Conservation (phyloP, 2,888 invertebrate species). For the Eurytoma adleriae region DNA sequence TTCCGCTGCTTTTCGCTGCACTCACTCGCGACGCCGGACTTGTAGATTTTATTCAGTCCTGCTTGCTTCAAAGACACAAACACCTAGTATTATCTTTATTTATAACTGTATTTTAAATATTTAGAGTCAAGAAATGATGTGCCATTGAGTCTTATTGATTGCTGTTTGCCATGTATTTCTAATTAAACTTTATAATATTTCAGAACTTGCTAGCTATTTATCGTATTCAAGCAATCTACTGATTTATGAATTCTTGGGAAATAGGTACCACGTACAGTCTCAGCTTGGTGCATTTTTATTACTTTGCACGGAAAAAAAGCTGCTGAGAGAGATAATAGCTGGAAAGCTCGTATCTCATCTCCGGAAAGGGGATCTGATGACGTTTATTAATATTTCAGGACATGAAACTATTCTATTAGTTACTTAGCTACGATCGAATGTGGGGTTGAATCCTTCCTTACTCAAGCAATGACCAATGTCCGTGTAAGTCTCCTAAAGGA, state of each 20-base stretch:
- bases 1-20: neutral
- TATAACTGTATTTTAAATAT: slow-evolving; percentile 35
- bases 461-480: slow-evolving; percentile 26
- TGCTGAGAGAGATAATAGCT: neutral
- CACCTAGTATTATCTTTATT: slow-evolving; percentile 30
- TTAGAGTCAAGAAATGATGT: slow-evolving; percentile 32
- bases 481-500: slow-evolving; percentile 30
- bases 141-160: no score
- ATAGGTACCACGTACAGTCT: neutral
- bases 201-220: slow-evolving; percentile 30
- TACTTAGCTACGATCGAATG: slow-evolving; percentile 37
- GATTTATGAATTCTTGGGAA: neutral
- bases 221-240: neutral
- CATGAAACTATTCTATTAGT: neutral
- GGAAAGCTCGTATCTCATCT: neutral
- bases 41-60: no score
- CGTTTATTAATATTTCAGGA: slow-evolving; percentile 33
- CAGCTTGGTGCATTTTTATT: neutral
- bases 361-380: neutral
- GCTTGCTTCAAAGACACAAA: neutral
- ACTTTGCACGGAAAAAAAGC: slow-evolving; percentile 11
- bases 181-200: slow-evolving; percentile 18
- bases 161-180: slow-evolving; percentile 37
- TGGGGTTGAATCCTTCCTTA: neutral
- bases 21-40: neutral